Base-by-base conservation (phyloP, 2,113 vertebrate species). In the Pelobates fuscus region DNA sequence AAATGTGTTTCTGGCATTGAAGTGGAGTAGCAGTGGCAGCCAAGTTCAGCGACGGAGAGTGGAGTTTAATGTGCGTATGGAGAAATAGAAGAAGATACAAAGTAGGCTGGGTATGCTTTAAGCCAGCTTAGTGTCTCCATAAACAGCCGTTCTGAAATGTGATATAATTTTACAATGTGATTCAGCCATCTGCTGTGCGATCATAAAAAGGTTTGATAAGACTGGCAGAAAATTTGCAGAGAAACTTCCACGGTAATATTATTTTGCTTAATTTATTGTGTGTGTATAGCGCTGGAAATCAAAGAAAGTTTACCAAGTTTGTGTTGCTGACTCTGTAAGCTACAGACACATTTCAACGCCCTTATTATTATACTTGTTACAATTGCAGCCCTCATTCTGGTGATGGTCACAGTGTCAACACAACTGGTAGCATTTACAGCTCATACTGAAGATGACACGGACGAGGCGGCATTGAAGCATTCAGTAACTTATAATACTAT, bases 61-160 rank as follows among this genome's bases (percentile, higher is more conserved):
- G 70, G 46, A 32, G 59, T 72, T 63, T 72, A 75, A 75, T 67
- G 55, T 59, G 72, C 27, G 14, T 52, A 29, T 27, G 27, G 63
- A 67, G 54, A 75, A 67, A 75, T 43, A 66, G 37, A 67, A 46
- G 25, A 25, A 21, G 52, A 30, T 59, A 57, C 21, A 54, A 58
- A 58, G 63, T 75, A 63, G 72, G 64, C 32, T 12, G 63, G 63
- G 27, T 29, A 75, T 20, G 63, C n/a, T 46, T 15, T 43, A 75
- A 46, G 72, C 72, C 72, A 59, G 63, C 72, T 75, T 75, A 75
- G 63, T 60, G 72, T 67, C 72, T 75, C 65, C 32, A 75, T 67
- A 67, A 75, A 75, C 72, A 67, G 72, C 72, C 66, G 63, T 18
- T 67, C 72, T 32, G 72, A 63, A 67, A 57, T 58, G 54, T 58